phyloP scores from a whole-genome alignment of 2,888 invertebrate genomes.

The Ashinkailepas kermadecensis region DNA sequence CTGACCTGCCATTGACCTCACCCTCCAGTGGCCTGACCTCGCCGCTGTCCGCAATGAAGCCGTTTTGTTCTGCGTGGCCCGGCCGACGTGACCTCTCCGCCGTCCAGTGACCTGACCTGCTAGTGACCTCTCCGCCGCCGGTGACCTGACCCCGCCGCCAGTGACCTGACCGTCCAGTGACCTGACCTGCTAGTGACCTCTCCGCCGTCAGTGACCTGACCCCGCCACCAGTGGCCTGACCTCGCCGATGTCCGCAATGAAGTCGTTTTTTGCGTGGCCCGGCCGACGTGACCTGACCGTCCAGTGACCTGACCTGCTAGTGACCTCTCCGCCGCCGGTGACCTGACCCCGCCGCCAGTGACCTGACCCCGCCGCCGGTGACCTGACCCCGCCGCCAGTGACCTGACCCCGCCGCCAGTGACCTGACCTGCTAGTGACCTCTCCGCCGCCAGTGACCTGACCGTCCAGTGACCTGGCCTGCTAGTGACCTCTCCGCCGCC shows the following conservation, averaged over 20 bases:
- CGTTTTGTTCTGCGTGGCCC: conserved; percentile 41
- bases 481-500: too few relatives aligned
- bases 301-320: not conserved
- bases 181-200: not conserved
- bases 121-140: not conserved
- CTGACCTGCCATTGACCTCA: conserved; percentile 32
- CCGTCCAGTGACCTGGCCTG: not conserved
- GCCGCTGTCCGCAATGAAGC: conserved; percentile 40
- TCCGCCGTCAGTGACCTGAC: not conserved
- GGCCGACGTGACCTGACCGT: conserved; percentile 39
- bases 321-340: too few relatives aligned
- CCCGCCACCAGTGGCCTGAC: not conserved
- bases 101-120: conserved; percentile 34
- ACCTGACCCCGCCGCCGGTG: conserved; percentile 49
- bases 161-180: not conserved
- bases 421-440: not conserved
- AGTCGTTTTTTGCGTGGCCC: conserved; percentile 42
- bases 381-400: not conserved
- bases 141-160: not conserved
- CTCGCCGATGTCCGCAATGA: conserved; percentile 38
- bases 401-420: not conserved
- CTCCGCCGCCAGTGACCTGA: conserved; percentile 28
- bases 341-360: not conserved
- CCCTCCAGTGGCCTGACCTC: not conserved
- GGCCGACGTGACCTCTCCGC: conserved; percentile 40